phyloP scores from a whole-genome alignment of 2,797 vertebrate genomes.

The Ciconia nigra region DNA sequence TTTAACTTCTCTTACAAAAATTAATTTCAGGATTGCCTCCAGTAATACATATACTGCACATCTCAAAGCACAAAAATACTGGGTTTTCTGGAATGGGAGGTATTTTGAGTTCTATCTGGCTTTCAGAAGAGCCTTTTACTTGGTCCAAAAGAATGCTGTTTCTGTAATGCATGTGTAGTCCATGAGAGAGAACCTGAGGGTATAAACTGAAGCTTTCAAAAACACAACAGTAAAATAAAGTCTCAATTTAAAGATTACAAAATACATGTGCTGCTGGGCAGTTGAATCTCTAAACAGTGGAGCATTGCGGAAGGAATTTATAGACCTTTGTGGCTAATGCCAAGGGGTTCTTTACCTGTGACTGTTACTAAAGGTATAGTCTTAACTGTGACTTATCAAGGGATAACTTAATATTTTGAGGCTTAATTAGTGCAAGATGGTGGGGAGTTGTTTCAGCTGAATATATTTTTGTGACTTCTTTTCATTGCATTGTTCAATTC shows the following conservation, averaged over 20 bases:
- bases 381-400: background rate
- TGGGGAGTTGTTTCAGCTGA: background rate
- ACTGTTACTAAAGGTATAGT: background rate
- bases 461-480: background rate
- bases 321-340: background rate
- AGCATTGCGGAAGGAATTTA: background rate
- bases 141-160: background rate
- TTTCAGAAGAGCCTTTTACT: constrained; percentile 2
- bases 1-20: background rate
- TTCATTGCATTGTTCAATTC: background rate
- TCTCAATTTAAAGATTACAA: background rate
- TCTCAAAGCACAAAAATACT: background rate
- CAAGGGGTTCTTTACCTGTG: background rate
- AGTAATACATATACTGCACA: background rate
- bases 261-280: background rate
- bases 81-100: background rate
- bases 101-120: background rate
- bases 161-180: background rate
- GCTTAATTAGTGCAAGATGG: background rate
- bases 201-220: background rate
- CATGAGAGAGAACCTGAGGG: background rate
- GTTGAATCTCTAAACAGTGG: background rate
- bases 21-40: background rate
- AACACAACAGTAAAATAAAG: background rate
- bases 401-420: background rate